phyloP scores from a whole-genome alignment of 2,113 vertebrate genomes.

The Ictalurus punctatus region DNA sequence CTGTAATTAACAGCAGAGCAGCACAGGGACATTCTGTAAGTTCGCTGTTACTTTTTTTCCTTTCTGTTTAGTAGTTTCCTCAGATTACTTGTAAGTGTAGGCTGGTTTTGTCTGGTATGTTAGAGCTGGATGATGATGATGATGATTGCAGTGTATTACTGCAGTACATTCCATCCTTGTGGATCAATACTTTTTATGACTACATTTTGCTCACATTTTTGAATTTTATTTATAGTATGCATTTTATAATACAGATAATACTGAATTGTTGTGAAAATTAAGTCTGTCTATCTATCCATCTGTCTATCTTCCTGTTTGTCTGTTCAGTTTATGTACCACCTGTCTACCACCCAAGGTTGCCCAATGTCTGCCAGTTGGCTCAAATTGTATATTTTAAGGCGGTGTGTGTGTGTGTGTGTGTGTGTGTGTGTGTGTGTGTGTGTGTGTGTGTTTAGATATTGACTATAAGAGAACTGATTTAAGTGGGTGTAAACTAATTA shows the following conservation, averaged over 20 bases:
- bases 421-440: too few relatives aligned
- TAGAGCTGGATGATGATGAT: background rate
- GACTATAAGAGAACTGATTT: background rate
- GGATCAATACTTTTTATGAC: background rate
- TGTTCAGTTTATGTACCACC: background rate
- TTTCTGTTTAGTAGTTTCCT: background rate
- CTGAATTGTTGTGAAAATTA: background rate
- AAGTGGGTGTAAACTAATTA: background rate
- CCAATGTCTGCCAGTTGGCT: background rate
- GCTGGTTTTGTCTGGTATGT: background rate
- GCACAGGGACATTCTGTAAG: slow-evolving; percentile 26
- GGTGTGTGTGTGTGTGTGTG: background rate
- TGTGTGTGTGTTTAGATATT: background rate
- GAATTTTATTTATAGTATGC: too few relatives aligned
- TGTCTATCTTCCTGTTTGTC: background rate
- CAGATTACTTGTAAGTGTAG: background rate
- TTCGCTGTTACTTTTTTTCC: background rate
- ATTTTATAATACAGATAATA: background rate
- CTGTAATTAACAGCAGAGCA: background rate
- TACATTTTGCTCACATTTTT: background rate
- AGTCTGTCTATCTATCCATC: background rate
- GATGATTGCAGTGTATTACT: background rate
- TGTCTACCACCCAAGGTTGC: background rate
- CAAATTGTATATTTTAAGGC: background rate
- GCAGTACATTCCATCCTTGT: background rate